Evolutionary conservation across 1,140 invertebrate species (phyloP), one percentile per base, ranked within the genome.

Genomic region (Caenorhabditis briggsae): DNA sequence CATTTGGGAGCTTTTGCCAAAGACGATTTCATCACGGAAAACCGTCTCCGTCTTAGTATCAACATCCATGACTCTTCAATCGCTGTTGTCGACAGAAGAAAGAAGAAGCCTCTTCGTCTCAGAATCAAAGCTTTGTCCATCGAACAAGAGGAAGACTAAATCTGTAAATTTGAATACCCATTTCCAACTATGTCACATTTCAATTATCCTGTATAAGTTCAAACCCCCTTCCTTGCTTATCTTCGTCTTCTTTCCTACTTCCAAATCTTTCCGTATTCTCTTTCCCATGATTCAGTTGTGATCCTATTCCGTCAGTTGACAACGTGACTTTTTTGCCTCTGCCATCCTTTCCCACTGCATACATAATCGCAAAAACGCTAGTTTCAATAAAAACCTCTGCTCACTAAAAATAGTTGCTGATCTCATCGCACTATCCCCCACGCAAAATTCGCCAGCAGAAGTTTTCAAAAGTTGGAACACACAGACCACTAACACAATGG

Each of bases 1-100:
- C 87, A 89, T 83, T 58, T 89, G 53, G 85, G 83, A 50, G 82
- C 89, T 14, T 89, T 89, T 64, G 83, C 84, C 41, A 56, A 82
- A 59, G 87, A 88, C 58, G 89, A 89, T 18, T 23, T 87, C 12
- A 25, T 74, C 16, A 64, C 78, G 3, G 87, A 89, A 59, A 84
- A 89, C 23, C 84, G 86, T 41, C 55, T 88, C 7, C 84, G 85
- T 46, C 70, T 89, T 5, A 50, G 12, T 8, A 33, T 89, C 7
- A 56, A 48, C 14, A 53, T 89, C 20, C 41, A 84, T n/a, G 64
- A 89, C 48, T 88, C 88, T 7, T 53, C 46, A 11, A 86, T 89
- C 25, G 20, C 74, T 16, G 89, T 88, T 82, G 46, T 89, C 59
- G 88, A 88, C 23, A 41, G 33, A 46, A 88, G 84, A 33, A 88